Evolutionary conservation across 2,113 vertebrate genomes (phyloP).

Genomic region (Ovis canadensis): DNA sequence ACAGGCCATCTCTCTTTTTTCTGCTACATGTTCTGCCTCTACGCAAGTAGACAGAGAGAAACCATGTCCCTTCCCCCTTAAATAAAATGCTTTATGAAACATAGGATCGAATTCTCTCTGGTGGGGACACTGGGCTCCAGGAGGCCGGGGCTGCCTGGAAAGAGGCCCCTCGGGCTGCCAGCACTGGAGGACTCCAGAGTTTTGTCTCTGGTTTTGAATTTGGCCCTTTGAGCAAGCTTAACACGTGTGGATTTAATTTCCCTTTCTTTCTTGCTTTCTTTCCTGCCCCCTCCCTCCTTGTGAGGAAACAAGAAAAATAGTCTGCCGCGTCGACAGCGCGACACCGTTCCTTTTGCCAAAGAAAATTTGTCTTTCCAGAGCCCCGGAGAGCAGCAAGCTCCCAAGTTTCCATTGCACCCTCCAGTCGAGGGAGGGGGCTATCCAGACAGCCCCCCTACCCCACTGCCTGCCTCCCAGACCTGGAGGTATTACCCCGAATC

Average conservation of each 20-base stretch:
- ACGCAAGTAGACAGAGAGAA: background rate
- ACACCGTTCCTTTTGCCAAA: conserved; percentile 65
- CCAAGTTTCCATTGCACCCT: conserved; percentile 48
- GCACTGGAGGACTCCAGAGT: background rate
- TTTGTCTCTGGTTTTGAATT: conserved; percentile 56
- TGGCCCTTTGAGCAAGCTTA: conserved; percentile 59
- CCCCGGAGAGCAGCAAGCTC: conserved; percentile 1
- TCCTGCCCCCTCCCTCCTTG: background rate
- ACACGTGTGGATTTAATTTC: conserved; percentile 73
- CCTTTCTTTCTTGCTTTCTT: conserved; percentile 65
- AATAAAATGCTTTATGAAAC: conserved; percentile 7
- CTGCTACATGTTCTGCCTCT: background rate
- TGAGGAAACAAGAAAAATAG: conserved; percentile 72
- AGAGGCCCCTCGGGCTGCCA: background rate
- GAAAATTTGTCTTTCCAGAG: conserved; percentile 71
- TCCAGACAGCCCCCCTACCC: background rate
- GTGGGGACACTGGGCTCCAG: background rate
- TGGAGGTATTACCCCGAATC: background rate
- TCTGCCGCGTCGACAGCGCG: conserved; percentile 67
- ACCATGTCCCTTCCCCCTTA: background rate
- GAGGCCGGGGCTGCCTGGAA: background rate
- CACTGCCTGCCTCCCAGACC: background rate
- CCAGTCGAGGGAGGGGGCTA: background rate
- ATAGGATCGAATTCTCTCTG: background rate
- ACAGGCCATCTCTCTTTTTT: background rate